Evolutionary conservation across 2,888 invertebrate species (phyloP).

Genomic region (Herminia tarsipennalis): DNA sequence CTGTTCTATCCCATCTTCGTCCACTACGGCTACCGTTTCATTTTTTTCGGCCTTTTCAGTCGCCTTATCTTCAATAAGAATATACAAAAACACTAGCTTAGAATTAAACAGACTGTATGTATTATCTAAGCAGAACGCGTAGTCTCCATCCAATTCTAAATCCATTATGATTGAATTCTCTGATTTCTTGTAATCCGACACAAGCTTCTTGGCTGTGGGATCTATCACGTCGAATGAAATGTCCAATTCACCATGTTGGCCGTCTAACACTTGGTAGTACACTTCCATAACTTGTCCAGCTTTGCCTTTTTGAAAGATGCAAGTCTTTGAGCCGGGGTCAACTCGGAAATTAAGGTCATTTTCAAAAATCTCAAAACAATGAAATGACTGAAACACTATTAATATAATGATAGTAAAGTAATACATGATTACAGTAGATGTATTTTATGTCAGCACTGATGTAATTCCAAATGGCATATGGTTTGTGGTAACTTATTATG

Average conservation of each 20-base stretch:
- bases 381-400: no score
- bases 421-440: slow-evolving; percentile 20
- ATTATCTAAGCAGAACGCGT: slow-evolving; percentile 95
- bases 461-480: slow-evolving; percentile 4
- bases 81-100: slow-evolving; percentile 93
- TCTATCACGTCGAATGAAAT: slow-evolving; percentile 90
- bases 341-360: slow-evolving; percentile 71
- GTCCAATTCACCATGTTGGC: slow-evolving; percentile 93
- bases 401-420: slow-evolving; percentile 14
- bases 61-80: slow-evolving; percentile 87
- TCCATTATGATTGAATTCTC: slow-evolving; percentile 89
- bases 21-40: slow-evolving; percentile 45
- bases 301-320: slow-evolving; percentile 69
- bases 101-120: slow-evolving; percentile 91
- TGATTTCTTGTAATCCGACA: slow-evolving; percentile 88
- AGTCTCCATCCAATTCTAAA: slow-evolving; percentile 88
- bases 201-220: slow-evolving; percentile 86
- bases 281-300: slow-evolving; percentile 71
- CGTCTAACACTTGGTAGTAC: slow-evolving; percentile 88
- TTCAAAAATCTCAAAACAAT: slow-evolving; percentile 53
- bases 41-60: slow-evolving; percentile 50
- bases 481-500: not conserved
- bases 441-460: not conserved
- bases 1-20: slow-evolving; percentile 56
- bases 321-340: slow-evolving; percentile 68